Conservation (phyloP, 2,888 invertebrate species). For the Thecophora atra region DNA sequence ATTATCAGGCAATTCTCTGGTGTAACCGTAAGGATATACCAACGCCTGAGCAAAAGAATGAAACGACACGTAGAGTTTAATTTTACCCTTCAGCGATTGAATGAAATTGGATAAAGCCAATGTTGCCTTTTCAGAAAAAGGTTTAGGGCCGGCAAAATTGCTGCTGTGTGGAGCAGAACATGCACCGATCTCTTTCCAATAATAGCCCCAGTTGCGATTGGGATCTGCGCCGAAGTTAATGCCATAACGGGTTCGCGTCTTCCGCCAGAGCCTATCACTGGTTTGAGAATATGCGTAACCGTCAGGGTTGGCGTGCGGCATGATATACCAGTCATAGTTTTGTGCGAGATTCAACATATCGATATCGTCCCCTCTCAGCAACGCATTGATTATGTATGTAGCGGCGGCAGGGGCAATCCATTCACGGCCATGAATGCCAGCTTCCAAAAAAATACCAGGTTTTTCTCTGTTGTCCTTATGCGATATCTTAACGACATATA, state of each 20-base stretch:
- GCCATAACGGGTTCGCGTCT: conserved; percentile 72
- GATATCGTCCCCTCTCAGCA: conserved; percentile 69
- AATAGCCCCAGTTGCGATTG: conserved; percentile 88
- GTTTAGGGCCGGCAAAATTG: conserved; percentile 68
- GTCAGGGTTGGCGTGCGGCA: conserved; percentile 82
- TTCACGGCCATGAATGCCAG: conserved; percentile 78
- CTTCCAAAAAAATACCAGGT: conserved; percentile 72
- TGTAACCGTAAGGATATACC: conserved; percentile 77
- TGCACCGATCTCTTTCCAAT: conserved; percentile 71
- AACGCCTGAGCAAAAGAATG: conserved; percentile 81
- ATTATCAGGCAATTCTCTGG: conserved; percentile 68
- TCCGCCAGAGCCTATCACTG: conserved; percentile 83
- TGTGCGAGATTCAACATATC: conserved; percentile 68
- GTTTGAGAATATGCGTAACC: conserved; percentile 86
- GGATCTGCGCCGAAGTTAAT: conserved; percentile 80
- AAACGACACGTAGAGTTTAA: conserved; percentile 75
- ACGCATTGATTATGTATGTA: conserved; percentile 72
- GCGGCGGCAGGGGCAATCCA: conserved; percentile 77
- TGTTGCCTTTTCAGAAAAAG: conserved; percentile 71
- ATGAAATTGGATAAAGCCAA: conserved; percentile 70
- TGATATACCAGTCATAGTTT: conserved; percentile 79
- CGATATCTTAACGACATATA: not conserved
- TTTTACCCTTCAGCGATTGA: conserved; percentile 66
- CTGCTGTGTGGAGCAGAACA: conserved; percentile 64
- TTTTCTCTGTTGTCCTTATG: conserved; percentile 21